Base-by-base conservation (phyloP, 2,797 vertebrate species). In the Pempheris klunzingeri region DNA sequence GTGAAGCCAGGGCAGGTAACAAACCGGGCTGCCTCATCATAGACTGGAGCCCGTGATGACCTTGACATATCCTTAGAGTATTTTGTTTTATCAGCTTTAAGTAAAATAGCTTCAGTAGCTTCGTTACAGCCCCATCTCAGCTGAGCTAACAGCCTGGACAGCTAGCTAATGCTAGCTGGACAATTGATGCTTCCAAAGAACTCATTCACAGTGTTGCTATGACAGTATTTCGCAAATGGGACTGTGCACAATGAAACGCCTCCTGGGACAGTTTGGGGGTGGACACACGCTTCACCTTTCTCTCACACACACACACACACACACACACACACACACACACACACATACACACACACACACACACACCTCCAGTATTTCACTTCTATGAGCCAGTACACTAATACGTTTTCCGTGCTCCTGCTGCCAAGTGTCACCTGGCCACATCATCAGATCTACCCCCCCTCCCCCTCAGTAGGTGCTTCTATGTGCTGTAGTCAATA, bases 81-180 rank as follows among this genome's bases (percentile, higher is more conserved):
- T 32, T 5, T 38, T 4, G 5, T 7, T 47, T 47, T 17, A 9
- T 39, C 3, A 13, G n/a, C 34, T 52, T 22, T 2, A 20, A 12
- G 3, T 4, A 2, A 1, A 15, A 12, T 4, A 49, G 2, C 20
- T n/a, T 55, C 0, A 15, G 12, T 12, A 32, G 4, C 7, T 2
- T 5, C 4, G 1, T 0, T n/a, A 5, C 41, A 81, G 10, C 14
- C 3, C 20, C 30, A 0, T n/a, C 4, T 11, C 18, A 6, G 24
- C 7, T 14, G 50, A 58, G 61, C 54, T 60, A 73, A 43, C 49
- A 74, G 52, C 39, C 10, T 14, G 22, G 13, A 1, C 8, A 67
- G 91, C 86, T 7, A 67, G 91, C 86, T 91, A 87, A 79, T 58
- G 90, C 88, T 92, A 92, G 54, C 57, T 55, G 44, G 11, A 22